Base-by-base conservation (phyloP, 2,113 vertebrate species). In the Gobio gobio region DNA sequence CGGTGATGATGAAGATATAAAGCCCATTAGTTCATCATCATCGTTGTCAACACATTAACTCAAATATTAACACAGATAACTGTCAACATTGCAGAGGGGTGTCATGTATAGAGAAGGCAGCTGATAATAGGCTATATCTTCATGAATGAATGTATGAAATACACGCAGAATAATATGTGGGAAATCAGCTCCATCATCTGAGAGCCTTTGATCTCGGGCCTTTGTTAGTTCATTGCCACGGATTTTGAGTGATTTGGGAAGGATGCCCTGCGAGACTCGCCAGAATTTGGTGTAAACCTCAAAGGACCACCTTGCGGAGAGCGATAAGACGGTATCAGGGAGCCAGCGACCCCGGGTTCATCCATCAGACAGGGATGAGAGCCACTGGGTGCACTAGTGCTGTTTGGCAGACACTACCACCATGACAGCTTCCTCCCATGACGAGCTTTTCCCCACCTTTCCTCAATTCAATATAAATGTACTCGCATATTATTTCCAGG, bases 251-350 rank as follows among this genome's bases (percentile, higher is more conserved):
- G 43, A 88, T 88, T 86, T 87, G 59, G 77, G 66, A 85, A 83
- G 85, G 83, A 88, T 88, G 85, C 88, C 90, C 81, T 61, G 88
- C 82, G 88, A 89, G 68, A 87, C 86, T 78, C 29, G 72, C 56
- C 85, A 77, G 79, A 79, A 88, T 87, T 88, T 87, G 87, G 88
- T 88, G 85, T 86, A 87, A 90, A 90, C 78, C 89, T 88, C 89
- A 78, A 79, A 90, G 89, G 87, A 88, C 43, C 87, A 86, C 88
- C 89, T 88, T 90, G 89, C 88, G 80, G 61, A 51, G 56, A 18
- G 89, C 51, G 90, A 91, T 91, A 91, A 91, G 90, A 90, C 89
- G 13, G 85, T 89, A 91, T 91, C 90, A 83, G 83, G 83, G 82
- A 59, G 75, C 73, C 84, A 59, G 49, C 86, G 87, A 90, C 88